Percentiles rank a stretch among this genome's conserved stretches.
phyloP scores from a whole-genome alignment of 2,797 vertebrate species.

The Notolepis coatsorum region DNA sequence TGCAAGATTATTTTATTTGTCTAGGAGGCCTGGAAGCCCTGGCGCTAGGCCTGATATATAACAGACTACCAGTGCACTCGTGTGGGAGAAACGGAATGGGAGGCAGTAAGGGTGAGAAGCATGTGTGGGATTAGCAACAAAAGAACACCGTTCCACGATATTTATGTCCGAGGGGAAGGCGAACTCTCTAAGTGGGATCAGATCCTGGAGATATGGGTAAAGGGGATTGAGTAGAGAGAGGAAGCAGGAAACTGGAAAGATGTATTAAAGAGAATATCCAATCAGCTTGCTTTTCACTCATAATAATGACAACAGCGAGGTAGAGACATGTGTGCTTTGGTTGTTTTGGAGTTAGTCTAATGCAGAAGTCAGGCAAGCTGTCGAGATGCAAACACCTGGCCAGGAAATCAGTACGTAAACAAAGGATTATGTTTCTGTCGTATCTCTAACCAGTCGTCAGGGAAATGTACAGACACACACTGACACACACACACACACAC shows the following conservation, averaged over 20 bases:
- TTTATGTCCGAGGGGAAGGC: constrained; percentile 5
- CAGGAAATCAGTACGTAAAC: too few relatives aligned
- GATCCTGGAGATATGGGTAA: constrained; percentile 1
- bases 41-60: constrained; percentile 43
- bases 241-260: too few relatives aligned
- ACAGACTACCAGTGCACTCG: constrained; percentile 17
- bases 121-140: constrained; percentile 23
- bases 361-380: too few relatives aligned
- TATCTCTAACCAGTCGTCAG: too few relatives aligned
- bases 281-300: too few relatives aligned
- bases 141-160: constrained; percentile 10
- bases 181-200: not conserved
- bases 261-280: too few relatives aligned
- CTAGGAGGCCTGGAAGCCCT: constrained; percentile 33
- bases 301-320: too few relatives aligned
- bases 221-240: too few relatives aligned
- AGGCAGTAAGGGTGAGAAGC: constrained; percentile 20
- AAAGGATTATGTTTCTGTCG: too few relatives aligned
- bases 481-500: not conserved
- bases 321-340: too few relatives aligned
- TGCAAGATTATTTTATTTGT: constrained; percentile 59
- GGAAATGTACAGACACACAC: not conserved
- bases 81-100: constrained; percentile 14
- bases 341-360: too few relatives aligned
- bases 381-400: too few relatives aligned